phyloP scores from a whole-genome alignment of 2,113 vertebrate species.

The Epinephelus fuscoguttatus region DNA sequence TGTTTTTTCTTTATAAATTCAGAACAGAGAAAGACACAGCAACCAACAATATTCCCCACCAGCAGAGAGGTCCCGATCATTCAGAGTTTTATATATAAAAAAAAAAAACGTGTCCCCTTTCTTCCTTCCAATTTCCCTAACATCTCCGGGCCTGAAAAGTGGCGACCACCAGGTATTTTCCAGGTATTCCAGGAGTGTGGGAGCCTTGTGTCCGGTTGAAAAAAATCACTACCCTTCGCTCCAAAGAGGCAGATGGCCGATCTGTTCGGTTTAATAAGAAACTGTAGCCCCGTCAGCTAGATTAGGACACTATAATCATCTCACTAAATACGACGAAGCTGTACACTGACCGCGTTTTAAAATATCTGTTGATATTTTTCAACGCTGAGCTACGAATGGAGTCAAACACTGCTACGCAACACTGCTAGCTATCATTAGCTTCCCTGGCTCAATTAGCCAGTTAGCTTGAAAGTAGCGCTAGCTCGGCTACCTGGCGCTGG shows the following conservation, averaged over 20 bases:
- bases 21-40: neutral
- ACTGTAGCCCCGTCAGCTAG: too few species aligned
- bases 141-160: neutral
- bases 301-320: accelerated
- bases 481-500: slow-evolving; percentile 3
- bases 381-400: neutral
- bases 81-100: neutral
- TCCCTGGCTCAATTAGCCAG: slow-evolving; percentile 46
- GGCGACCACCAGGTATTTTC: neutral
- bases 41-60: neutral
- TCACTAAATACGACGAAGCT: neutral
- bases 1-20: too few species aligned
- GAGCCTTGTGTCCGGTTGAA: slow-evolving; percentile 12
- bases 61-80: neutral
- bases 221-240: slow-evolving; percentile 21
- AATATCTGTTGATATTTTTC: neutral
- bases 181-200: slow-evolving; percentile 17
- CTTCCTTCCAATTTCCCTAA: neutral
- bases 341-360: accelerated
- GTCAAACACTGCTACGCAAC: slow-evolving; percentile 67
- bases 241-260: neutral
- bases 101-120: neutral
- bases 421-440: slow-evolving; percentile 59
- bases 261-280: neutral
- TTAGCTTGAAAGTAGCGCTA: slow-evolving; percentile 55